phyloP scores from a whole-genome alignment of 2,888 invertebrate species.

The Scaptomyza polygonia region DNA sequence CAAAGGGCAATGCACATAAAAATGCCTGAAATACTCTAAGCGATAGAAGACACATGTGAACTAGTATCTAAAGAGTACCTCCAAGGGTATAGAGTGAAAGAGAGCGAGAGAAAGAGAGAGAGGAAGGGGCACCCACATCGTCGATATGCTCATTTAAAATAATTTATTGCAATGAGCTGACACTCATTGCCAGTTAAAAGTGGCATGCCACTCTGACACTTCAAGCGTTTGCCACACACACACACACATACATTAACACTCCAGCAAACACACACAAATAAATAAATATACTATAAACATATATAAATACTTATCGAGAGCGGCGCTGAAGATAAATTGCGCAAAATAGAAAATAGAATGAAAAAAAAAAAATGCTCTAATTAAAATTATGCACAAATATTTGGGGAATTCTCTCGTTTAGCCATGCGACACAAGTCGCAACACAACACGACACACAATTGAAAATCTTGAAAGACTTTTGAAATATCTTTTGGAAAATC shows the following conservation, averaged over 20 bases:
- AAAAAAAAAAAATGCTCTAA: conserved; percentile 74
- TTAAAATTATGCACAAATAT: conserved; percentile 82
- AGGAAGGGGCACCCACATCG: conserved; percentile 43
- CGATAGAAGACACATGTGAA: conserved; percentile 28
- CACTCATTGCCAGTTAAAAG: conserved; percentile 76
- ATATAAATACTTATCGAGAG: conserved; percentile 40
- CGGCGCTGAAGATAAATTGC: conserved; percentile 74
- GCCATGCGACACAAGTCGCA: conserved; percentile 51
- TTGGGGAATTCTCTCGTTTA: conserved; percentile 66
- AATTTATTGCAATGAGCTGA: conserved; percentile 82
- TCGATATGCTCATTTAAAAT: conserved; percentile 83
- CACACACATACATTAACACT: conserved; percentile 6
- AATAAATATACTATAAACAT: too few species aligned
- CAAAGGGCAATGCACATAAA: conserved; percentile 62
- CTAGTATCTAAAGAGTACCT: conserved; percentile 9
- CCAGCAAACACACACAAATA: conserved; percentile 22
- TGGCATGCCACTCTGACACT: conserved; percentile 61
- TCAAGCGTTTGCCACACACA: conserved; percentile 55
- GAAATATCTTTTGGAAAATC: conserved; percentile 8
- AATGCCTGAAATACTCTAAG: conserved; percentile 50
- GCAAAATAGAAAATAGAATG: conserved; percentile 55
- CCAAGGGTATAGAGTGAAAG: neutral
- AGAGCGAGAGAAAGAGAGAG: neutral
- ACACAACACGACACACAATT: conserved; percentile 21
- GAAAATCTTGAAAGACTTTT: conserved; percentile 32